Evolutionary conservation across 2,797 vertebrate genomes (phyloP).

Genomic region (Phrynocephalus vlangalii): DNA sequence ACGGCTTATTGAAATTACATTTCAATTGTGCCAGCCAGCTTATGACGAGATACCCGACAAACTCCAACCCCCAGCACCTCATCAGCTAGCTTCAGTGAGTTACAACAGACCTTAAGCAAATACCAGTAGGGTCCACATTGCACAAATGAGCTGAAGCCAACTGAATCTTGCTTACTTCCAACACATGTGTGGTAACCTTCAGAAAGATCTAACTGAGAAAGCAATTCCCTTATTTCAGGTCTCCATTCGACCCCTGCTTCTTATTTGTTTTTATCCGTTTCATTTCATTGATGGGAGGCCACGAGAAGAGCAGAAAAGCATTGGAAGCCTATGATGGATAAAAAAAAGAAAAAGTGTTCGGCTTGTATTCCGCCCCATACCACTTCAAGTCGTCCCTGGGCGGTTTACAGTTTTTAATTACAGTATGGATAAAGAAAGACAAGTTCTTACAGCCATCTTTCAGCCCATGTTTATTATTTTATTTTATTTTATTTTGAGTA

Average conservation of each 20-base stretch:
- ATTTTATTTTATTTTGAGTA: too few relatives aligned
- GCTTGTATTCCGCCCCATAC: too few relatives aligned
- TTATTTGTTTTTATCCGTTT: not conserved
- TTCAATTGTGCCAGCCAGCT: too few relatives aligned
- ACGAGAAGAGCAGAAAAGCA: too few relatives aligned
- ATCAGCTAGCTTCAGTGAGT: too few relatives aligned
- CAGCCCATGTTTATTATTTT: not conserved
- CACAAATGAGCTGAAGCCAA: not conserved
- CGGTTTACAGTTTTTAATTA: too few relatives aligned
- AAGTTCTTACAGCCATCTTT: not conserved
- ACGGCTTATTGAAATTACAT: not conserved
- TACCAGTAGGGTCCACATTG: not conserved
- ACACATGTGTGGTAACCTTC: not conserved
- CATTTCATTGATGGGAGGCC: too few relatives aligned
- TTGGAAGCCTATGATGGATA: not conserved
- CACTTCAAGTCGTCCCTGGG: too few relatives aligned
- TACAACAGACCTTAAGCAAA: too few relatives aligned
- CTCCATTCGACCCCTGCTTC: not conserved
- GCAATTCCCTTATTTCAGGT: too few relatives aligned
- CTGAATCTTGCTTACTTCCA: not conserved
- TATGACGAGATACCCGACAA: too few relatives aligned
- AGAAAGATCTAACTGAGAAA: not conserved
- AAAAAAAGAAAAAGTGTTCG: not conserved
- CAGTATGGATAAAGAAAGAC: not conserved
- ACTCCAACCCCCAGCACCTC: too few relatives aligned